phyloP scores from a whole-genome alignment of 2,888 invertebrate genomes.

The Leptopilina drosophilae region DNA sequence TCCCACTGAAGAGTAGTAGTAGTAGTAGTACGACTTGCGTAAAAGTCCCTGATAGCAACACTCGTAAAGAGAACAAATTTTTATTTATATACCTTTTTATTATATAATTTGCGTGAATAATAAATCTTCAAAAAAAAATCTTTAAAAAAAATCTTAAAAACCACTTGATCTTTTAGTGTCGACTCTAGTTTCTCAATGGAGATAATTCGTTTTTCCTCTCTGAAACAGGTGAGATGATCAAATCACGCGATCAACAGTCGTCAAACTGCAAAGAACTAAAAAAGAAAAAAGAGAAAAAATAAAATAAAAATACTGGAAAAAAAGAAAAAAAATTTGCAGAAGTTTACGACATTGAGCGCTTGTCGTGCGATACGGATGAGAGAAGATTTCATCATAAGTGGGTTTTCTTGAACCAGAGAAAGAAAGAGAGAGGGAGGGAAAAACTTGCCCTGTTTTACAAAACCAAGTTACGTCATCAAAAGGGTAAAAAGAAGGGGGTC shows the following conservation, averaged over 20 bases:
- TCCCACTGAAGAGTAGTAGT: not conserved
- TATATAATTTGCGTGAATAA: too few species aligned
- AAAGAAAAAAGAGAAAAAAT: too few species aligned
- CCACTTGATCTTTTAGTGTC: conserved; percentile 4
- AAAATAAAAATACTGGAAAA: too few species aligned
- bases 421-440: too few species aligned
- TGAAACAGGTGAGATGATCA: conserved; percentile 5
- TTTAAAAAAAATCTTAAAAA: not conserved
- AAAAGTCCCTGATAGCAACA: not conserved
- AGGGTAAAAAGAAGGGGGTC: too few species aligned
- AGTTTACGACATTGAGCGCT: conserved; percentile 4
- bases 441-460: not conserved
- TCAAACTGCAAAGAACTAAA: not conserved
- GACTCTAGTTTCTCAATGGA: not conserved
- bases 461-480: conserved; percentile 6
- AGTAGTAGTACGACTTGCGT: not conserved
- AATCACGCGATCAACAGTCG: conserved; percentile 9
- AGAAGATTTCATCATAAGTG: conserved; percentile 27
- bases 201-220: not conserved
- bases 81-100: not conserved
- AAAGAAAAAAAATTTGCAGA: not conserved
- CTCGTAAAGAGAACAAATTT: not conserved
- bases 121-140: too few species aligned
- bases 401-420: not conserved
- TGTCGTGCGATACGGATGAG: not conserved